These are phyloP conservation scores for Cebus imitator DNA, from an alignment of 2,113 vertebrate genomes.

Conservation along the genomic window DNA sequence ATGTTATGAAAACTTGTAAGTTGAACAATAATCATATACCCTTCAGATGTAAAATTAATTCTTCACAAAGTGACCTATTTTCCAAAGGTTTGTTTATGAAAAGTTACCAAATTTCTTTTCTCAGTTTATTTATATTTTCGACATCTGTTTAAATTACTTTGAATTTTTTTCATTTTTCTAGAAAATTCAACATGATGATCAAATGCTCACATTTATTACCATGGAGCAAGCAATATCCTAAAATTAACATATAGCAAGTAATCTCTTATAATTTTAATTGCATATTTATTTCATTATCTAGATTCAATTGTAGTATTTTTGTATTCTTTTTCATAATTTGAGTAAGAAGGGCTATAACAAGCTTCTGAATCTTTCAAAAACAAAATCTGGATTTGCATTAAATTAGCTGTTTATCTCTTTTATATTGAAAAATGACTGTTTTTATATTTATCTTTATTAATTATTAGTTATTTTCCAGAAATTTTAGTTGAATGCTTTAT, in stretches of 20 bases:
- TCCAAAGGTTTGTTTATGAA: not conserved
- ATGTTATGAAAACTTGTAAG: not conserved
- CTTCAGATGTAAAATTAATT: not conserved
- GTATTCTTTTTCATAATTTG: conserved; percentile 4
- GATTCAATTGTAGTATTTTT: not conserved
- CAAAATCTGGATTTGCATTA: not conserved
- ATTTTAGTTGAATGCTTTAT: not conserved
- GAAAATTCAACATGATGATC: not conserved
- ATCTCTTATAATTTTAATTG: not conserved
- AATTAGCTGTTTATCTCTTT: not conserved
- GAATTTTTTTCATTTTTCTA: not conserved
- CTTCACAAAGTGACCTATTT: not conserved
- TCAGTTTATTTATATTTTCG: not conserved
- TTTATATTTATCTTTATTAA: not conserved
- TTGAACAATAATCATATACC: not conserved
- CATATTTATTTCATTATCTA: not conserved
- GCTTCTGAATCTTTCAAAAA: not conserved
- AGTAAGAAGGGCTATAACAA: not conserved
- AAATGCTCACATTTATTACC: not conserved
- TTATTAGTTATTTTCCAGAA: not conserved
- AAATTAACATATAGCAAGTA: not conserved
- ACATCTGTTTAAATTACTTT: not conserved
- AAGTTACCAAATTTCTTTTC: not conserved
- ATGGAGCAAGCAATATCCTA: not conserved
- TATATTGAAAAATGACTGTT: not conserved